Percentiles rank a stretch among this genome's conserved stretches.
phyloP scores from a whole-genome alignment of 2,113 vertebrate species.

The Istiophorus platypterus region DNA sequence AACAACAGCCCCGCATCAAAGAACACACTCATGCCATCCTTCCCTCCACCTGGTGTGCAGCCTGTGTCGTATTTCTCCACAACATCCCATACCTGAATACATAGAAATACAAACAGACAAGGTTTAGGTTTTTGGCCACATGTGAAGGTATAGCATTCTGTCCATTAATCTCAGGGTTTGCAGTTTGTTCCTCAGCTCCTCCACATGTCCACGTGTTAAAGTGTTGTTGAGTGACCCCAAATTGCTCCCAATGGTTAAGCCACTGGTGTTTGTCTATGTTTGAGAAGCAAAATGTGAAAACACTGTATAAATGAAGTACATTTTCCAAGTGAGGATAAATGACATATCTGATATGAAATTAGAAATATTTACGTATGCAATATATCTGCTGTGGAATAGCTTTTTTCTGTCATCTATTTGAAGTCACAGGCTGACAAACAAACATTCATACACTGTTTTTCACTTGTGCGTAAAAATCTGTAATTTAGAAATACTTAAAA shows the following conservation, averaged over 20 bases:
- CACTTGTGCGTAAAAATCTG: not conserved
- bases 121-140: not conserved
- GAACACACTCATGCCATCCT: constrained; percentile 79
- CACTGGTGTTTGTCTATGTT: too few relatives aligned
- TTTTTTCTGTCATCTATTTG: too few relatives aligned
- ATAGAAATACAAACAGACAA: not conserved
- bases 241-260: not conserved
- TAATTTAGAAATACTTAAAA: not conserved
- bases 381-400: too few relatives aligned
- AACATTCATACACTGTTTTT: not conserved
- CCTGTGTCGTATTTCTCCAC: constrained; percentile 84
- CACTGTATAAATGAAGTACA: not conserved
- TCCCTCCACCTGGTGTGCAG: constrained; percentile 86
- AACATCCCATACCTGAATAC: constrained; percentile 83
- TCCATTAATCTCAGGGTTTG: too few relatives aligned
- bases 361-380: not conserved
- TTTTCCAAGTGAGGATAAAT: not conserved
- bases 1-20: constrained; percentile 84
- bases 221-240: not conserved
- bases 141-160: not conserved
- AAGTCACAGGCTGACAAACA: too few relatives aligned
- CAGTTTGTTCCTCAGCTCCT: too few relatives aligned
- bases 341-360: not conserved
- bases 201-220: too few relatives aligned
- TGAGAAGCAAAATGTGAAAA: not conserved